Base-by-base conservation (phyloP, 2,797 vertebrate genomes). In the Characodon lateralis region DNA sequence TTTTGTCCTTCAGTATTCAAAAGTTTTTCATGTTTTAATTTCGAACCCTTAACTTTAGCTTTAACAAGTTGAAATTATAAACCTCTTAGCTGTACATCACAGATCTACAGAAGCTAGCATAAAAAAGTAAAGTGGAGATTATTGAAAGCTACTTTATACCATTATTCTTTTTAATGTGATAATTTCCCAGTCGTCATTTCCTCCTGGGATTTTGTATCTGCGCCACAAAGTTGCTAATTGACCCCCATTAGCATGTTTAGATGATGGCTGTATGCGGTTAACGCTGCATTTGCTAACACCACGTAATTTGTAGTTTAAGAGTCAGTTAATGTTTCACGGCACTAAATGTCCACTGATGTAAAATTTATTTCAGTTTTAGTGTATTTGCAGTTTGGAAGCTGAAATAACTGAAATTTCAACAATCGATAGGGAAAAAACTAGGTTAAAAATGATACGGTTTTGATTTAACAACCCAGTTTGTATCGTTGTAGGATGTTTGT, bases 181-280 rank as follows among this genome's bases (percentile, higher is more conserved):
- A 5, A 72, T 53, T 39, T 55, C 50, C 24, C 28, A 55, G 50
- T 35, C 28, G 10, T 53, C 31, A 24, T 20, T 13, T 71, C 48
- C 70, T 70, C 50, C 20, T 55, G 70, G 31, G 48, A 39, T 72
- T 55, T 72, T 55, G 28, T 72, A 50, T 31, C n/a, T 55, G 22
- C 39, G 43, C 22, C 13, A n/a, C 20, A 43, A 68, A n/a, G 39
- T 14, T 68, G 18, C 12, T 55, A 35, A 53, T 39, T 72, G 50
- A 72, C 50, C 35, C 8, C 4, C 26, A 10, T 51, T 72, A 24
- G 20, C 10, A 14, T 24, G 10, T 39, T 72, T 53, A 31, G 16
- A 14, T 55, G 28, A 18, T 72, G 10, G 71, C 18, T 28, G 26
- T 10, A 72, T 55, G 70, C 50, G 24, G 35, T 53, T 51, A 53